phyloP scores from a whole-genome alignment of 2,113 vertebrate species.

The Charina bottae region DNA sequence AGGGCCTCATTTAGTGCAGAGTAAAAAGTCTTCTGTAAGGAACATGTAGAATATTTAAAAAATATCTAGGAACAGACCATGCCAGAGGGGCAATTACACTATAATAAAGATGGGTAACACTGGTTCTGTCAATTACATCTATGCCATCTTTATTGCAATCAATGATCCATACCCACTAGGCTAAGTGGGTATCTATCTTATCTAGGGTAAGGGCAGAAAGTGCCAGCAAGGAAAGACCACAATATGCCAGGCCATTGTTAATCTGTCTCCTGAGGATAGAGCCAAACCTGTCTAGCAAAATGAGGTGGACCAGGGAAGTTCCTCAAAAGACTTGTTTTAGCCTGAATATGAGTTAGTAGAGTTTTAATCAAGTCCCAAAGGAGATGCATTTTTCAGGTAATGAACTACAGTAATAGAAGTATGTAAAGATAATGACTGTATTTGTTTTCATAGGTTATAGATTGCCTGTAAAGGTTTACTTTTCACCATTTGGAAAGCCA shows the following conservation, averaged over 20 bases:
- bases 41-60: neutral
- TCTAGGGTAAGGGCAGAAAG: neutral
- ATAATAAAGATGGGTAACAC: neutral
- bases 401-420: neutral
- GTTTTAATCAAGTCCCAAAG: neutral
- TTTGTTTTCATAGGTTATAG: neutral
- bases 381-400: neutral
- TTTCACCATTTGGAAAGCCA: neutral
- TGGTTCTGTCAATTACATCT: neutral
- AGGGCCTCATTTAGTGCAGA: neutral
- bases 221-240: neutral
- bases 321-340: neutral
- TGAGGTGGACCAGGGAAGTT: neutral
- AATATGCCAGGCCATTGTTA: neutral
- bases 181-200: too few relatives aligned
- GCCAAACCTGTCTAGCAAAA: neutral
- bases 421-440: neutral
- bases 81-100: neutral
- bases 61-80: neutral
- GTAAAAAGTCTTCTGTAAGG: neutral
- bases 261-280: neutral
- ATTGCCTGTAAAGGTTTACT: neutral
- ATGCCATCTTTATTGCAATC: neutral
- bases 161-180: neutral
- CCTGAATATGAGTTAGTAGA: neutral